phyloP scores from a whole-genome alignment of 2,113 vertebrate genomes.

The Corvus hawaiiensis region DNA sequence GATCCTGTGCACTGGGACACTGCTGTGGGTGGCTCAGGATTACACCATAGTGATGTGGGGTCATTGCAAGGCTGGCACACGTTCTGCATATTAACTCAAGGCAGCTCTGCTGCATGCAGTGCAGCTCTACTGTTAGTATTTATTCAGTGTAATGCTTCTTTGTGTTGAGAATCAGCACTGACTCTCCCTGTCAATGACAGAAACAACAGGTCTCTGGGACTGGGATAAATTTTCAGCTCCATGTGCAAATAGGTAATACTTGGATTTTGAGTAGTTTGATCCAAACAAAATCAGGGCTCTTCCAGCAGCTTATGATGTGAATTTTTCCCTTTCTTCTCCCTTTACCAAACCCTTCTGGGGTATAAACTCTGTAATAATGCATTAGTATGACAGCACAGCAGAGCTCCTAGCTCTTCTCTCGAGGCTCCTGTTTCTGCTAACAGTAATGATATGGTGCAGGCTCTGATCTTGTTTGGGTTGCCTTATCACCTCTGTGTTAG shows the following conservation, averaged over 20 bases:
- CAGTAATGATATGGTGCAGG: rapidly evolving
- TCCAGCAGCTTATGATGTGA: background rate
- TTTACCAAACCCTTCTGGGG: background rate
- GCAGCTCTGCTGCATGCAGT: background rate
- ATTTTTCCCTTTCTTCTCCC: background rate
- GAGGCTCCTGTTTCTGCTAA: background rate
- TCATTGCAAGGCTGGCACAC: background rate
- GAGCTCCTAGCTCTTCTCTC: background rate
- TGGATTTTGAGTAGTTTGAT: background rate
- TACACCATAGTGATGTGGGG: background rate
- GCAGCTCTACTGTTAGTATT: background rate
- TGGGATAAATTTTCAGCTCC: background rate
- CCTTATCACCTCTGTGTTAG: background rate
- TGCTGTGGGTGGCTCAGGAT: background rate
- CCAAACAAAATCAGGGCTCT: background rate
- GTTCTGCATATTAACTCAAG: background rate
- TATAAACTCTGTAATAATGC: background rate
- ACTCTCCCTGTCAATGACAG: background rate
- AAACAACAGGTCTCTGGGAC: background rate
- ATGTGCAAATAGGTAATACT: background rate
- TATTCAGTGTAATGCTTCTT: background rate
- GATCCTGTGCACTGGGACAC: background rate
- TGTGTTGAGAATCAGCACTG: background rate
- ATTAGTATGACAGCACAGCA: background rate
- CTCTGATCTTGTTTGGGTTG: background rate